Evolutionary conservation across 2,888 invertebrate species (phyloP).

Genomic region (Meliscaeva auricollis): DNA sequence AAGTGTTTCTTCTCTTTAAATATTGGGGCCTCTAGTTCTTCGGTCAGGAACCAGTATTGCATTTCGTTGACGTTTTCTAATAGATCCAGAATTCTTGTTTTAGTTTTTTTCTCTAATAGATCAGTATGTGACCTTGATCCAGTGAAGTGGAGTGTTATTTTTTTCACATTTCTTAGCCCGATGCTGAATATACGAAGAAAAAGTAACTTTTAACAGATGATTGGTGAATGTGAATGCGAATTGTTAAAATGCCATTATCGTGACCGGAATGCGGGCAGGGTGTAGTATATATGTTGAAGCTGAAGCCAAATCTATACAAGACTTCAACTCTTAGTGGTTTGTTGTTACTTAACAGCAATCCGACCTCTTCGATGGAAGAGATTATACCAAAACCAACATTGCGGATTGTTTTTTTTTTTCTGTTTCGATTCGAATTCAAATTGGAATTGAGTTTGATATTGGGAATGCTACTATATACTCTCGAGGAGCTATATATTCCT

Average conservation of each 20-base stretch:
- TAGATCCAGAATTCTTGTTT: no score
- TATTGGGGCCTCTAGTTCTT: no score
- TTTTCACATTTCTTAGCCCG: no score
- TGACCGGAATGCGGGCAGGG: slow-evolving; percentile 66
- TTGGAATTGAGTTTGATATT: slow-evolving; percentile 52
- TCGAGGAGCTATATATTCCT: slow-evolving; percentile 31
- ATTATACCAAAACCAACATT: neutral
- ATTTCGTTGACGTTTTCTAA: no score
- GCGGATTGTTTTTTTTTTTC: slow-evolving; percentile 32
- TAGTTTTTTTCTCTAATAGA: no score
- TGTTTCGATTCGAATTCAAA: slow-evolving; percentile 59
- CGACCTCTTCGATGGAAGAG: slow-evolving; percentile 48
- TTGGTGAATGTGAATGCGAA: slow-evolving; percentile 70
- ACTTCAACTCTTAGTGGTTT: slow-evolving; percentile 47
- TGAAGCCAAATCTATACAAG: slow-evolving; percentile 1
- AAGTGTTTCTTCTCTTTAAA: no score
- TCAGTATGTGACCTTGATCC: no score
- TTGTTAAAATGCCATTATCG: slow-evolving; percentile 76
- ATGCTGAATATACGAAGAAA: slow-evolving; percentile 7
- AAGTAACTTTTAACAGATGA: slow-evolving; percentile 60
- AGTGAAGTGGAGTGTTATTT: no score
- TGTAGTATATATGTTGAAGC: neutral
- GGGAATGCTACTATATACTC: no score
- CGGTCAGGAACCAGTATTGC: no score
- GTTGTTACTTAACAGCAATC: slow-evolving; percentile 71